Percentiles rank a stretch among this genome's conserved stretches.
phyloP scores from a whole-genome alignment of 2,113 vertebrate species.

The Excalfactoria chinensis region DNA sequence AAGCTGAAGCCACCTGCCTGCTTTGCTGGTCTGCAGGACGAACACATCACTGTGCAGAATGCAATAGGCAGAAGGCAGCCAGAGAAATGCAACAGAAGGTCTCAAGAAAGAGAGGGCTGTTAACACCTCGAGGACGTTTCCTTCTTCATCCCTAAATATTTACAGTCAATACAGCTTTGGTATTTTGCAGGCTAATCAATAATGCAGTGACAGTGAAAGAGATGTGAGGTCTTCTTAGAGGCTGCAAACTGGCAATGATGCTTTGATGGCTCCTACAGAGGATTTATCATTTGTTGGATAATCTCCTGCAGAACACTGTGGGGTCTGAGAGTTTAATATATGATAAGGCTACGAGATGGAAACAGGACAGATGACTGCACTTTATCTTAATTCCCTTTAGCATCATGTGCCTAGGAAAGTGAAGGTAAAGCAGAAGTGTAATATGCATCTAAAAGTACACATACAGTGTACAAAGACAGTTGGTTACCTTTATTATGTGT shows the following conservation, averaged over 20 bases:
- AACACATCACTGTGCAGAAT: background rate
- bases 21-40: background rate
- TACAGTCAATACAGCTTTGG: conserved; percentile 50
- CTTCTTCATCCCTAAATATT: conserved; percentile 66
- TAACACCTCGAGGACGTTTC: conserved; percentile 26
- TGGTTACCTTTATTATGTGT: background rate
- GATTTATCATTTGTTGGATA: conserved; percentile 52
- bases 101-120: background rate
- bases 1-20: background rate
- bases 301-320: conserved; percentile 46
- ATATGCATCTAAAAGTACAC: background rate
- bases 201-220: conserved; percentile 54
- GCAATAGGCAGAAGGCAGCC: background rate
- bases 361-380: background rate
- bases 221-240: conserved; percentile 9
- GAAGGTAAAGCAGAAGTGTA: conserved; percentile 1
- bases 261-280: conserved; percentile 49
- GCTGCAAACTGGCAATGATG: conserved; percentile 32
- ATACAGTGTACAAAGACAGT: background rate
- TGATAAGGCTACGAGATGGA: background rate
- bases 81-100: background rate
- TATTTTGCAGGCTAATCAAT: conserved; percentile 60
- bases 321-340: conserved; percentile 14
- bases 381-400: conserved; percentile 10
- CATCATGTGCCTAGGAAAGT: background rate